Conservation (phyloP, 2,797 vertebrate species). For the Danio kyathit region DNA sequence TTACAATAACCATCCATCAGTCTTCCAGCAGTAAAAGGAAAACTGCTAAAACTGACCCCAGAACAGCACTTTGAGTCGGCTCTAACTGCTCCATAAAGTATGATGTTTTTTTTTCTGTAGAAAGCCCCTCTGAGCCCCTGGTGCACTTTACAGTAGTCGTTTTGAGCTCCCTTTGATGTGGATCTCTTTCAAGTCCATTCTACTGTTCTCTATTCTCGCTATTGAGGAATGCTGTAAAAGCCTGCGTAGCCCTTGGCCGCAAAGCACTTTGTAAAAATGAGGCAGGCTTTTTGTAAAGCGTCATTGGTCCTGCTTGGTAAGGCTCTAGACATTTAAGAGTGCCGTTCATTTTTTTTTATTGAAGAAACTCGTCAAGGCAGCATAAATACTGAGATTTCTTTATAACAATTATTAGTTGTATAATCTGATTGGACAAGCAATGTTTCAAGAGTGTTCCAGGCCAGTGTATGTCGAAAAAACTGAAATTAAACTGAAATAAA, state of each 20-base stretch:
- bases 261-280: conserved; percentile 23
- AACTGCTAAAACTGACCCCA: conserved; percentile 37
- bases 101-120: conserved; percentile 16
- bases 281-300: neutral
- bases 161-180: conserved; percentile 55
- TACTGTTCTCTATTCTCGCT: conserved; percentile 45
- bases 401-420: conserved; percentile 9
- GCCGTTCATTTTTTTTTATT: conserved; percentile 13
- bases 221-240: conserved; percentile 54
- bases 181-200: conserved; percentile 37
- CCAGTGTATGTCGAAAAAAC: too few species aligned
- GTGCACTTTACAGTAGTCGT: conserved; percentile 56
- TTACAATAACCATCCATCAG: conserved; percentile 22
- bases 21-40: conserved; percentile 25
- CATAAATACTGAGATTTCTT: conserved; percentile 3
- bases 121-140: conserved; percentile 26
- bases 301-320: conserved; percentile 1
- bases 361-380: neutral
- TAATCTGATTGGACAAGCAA: neutral
- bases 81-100: conserved; percentile 42
- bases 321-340: conserved; percentile 8
- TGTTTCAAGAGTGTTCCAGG: neutral
- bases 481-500: too few species aligned
- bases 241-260: conserved; percentile 42
- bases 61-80: conserved; percentile 35